Evolutionary conservation across 2,888 invertebrate genomes (phyloP).

Genomic region (Toxonevra muliebris): DNA sequence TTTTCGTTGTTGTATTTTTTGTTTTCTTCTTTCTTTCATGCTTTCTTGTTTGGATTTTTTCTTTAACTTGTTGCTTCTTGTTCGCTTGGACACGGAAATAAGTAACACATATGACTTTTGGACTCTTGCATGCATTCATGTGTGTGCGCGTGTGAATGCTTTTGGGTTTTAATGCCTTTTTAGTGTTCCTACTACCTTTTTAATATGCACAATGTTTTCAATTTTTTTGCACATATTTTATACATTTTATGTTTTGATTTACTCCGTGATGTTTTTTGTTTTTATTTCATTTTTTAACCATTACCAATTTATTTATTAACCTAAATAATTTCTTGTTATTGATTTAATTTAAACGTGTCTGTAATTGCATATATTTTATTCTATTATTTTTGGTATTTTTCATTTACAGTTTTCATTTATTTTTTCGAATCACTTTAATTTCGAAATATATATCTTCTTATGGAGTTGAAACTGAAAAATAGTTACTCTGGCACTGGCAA

Average conservation of each 20-base stretch:
- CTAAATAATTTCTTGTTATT: background rate
- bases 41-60: slow-evolving; percentile 26
- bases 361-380: no score
- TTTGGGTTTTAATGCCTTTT: slow-evolving; percentile 11
- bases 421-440: no score
- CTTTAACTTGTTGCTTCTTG: slow-evolving; percentile 9
- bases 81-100: slow-evolving; percentile 37
- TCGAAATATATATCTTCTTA: no score
- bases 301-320: slow-evolving; percentile 10
- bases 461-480: no score
- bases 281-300: background rate
- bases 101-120: slow-evolving; percentile 40
- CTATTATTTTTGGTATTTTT: no score
- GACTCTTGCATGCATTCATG: slow-evolving; percentile 19
- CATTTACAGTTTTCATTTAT: no score
- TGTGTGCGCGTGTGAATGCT: slow-evolving; percentile 26
- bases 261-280: background rate
- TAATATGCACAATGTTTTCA: no score
- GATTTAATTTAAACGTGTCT: no score
- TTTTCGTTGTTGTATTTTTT: slow-evolving; percentile 4
- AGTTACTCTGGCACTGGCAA: no score
- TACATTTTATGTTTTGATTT: background rate
- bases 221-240: no score
- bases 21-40: slow-evolving; percentile 19
- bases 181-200: no score